Conservation (phyloP, 2,797 vertebrate species). For the Anisognathus igniventris region DNA sequence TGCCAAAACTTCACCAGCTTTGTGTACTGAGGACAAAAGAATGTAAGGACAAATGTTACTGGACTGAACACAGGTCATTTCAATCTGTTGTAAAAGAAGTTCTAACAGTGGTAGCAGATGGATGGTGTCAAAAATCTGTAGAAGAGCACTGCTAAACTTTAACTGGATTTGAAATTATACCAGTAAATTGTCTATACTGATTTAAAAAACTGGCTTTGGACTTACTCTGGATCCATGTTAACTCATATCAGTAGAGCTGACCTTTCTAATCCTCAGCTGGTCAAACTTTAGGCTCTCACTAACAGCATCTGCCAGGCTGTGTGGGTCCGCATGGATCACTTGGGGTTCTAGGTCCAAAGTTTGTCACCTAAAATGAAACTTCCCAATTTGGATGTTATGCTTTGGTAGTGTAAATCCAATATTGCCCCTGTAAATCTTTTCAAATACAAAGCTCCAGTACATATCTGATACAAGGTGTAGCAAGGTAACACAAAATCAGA, state of each 20-base stretch:
- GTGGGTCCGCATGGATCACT: not conserved
- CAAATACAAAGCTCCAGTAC: not conserved
- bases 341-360: not conserved
- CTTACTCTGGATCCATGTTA: not conserved
- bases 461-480: not conserved
- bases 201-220: not conserved
- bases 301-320: not conserved
- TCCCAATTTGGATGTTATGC: fast-evolving
- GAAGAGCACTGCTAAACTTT: not conserved
- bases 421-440: not conserved
- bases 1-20: not conserved
- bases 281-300: not conserved
- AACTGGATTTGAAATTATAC: not conserved
- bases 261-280: not conserved
- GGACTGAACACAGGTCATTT: not conserved
- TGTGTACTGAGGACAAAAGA: not conserved
- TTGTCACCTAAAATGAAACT: not conserved
- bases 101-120: not conserved
- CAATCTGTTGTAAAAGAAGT: not conserved
- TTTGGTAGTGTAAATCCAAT: not conserved
- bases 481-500: not conserved
- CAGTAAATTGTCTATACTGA: not conserved
- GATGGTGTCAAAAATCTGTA: not conserved
- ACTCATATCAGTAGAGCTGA: not conserved
- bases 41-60: not conserved